phyloP scores from a whole-genome alignment of 2,888 invertebrate species.

The Baccha elongata region DNA sequence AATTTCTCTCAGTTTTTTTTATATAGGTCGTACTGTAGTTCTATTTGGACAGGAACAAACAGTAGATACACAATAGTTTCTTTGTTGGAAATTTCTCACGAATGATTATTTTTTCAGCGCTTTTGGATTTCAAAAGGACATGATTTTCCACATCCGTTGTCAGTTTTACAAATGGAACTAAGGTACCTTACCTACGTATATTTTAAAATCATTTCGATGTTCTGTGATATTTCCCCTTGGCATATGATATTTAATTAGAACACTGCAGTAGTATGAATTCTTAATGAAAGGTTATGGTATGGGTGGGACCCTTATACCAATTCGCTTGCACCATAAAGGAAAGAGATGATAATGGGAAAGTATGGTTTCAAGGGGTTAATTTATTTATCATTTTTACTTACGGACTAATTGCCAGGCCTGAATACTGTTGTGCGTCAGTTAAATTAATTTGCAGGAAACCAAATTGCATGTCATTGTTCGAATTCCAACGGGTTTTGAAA shows the following conservation, averaged over 20 bases:
- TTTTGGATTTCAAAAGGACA: neutral
- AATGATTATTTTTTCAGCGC: neutral
- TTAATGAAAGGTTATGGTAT: neutral
- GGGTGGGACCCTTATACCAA: neutral
- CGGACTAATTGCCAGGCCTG: conserved; percentile 88
- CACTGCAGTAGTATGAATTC: conserved; percentile 5
- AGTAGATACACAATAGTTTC: neutral
- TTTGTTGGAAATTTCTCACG: neutral
- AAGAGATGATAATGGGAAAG: neutral
- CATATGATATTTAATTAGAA: conserved; percentile 18
- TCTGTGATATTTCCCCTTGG: neutral
- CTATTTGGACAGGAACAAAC: neutral
- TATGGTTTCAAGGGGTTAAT: conserved; percentile 5
- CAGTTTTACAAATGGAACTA: neutral
- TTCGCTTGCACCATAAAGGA: neutral
- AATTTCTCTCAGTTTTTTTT: too few relatives aligned
- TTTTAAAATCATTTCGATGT: conserved; percentile 14
- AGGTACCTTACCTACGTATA: too few relatives aligned
- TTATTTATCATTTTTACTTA: conserved; percentile 84
- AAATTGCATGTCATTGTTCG: conserved; percentile 90
- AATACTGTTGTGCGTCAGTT: conserved; percentile 88
- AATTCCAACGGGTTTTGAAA: conserved; percentile 88
- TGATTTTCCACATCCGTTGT: neutral
- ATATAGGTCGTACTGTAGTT: too few relatives aligned
- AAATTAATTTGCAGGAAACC: conserved; percentile 94